Evolutionary conservation across 2,797 vertebrate genomes (phyloP).

Genomic region (Denticeps clupeoides): DNA sequence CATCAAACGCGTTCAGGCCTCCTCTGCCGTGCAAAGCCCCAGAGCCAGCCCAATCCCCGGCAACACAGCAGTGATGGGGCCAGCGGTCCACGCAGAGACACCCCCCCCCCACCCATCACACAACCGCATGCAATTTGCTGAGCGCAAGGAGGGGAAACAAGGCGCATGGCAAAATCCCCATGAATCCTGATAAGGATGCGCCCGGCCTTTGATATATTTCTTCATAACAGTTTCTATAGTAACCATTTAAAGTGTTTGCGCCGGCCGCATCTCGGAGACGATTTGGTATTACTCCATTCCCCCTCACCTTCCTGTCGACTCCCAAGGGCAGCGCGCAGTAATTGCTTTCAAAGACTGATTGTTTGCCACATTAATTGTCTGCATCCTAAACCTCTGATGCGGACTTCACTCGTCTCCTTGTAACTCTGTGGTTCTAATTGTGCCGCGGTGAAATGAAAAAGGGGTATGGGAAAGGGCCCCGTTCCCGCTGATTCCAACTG

Average conservation of each 20-base stretch:
- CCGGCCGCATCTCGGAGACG: neutral
- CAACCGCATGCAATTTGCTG: neutral
- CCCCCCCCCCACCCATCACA: too few relatives aligned
- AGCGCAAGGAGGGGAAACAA: neutral
- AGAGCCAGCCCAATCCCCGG: neutral
- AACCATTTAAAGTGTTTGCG: conserved; percentile 18
- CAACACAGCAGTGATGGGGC: too few relatives aligned
- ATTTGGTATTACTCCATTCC: conserved; percentile 7
- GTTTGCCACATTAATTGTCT: neutral
- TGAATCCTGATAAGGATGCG: conserved; percentile 14
- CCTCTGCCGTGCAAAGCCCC: too few relatives aligned
- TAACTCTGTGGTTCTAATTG: neutral
- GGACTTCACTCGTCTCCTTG: neutral
- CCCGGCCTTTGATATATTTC: conserved; percentile 19
- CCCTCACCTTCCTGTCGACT: neutral
- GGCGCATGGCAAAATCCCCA: conserved; percentile 7
- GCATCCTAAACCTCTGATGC: neutral
- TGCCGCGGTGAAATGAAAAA: conserved; percentile 7
- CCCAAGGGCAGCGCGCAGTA: neutral
- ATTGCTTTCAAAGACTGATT: conserved; percentile 5
- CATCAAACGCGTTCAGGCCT: too few relatives aligned
- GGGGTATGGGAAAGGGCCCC: neutral
- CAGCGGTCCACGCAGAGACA: too few relatives aligned
- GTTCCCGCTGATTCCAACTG: conserved; percentile 10
- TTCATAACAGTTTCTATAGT: conserved; percentile 25